Evolutionary conservation across 1,140 invertebrate species (phyloP), one percentile per base, ranked within the genome.

Genomic region (Pachyrhynchus sulphureomaculatus): DNA sequence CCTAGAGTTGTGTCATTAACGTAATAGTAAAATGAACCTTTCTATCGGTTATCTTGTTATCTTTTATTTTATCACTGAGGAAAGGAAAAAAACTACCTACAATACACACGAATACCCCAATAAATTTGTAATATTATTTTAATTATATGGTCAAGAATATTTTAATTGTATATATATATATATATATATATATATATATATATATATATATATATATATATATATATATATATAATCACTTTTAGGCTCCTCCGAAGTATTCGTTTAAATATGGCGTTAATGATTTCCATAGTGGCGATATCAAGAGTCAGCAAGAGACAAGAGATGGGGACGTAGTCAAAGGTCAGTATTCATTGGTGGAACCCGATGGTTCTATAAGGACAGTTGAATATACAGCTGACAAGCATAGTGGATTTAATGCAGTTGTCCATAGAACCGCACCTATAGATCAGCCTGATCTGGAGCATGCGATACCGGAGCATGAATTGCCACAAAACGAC

Each of bases 201-300:
- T n/a, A n/a, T n/a, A n/a, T n/a, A n/a, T n/a, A n/a, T n/a, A n/a
- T n/a, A n/a, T n/a, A n/a, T n/a, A n/a, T n/a, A n/a, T n/a, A n/a
- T n/a, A n/a, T n/a, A n/a, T n/a, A n/a, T n/a, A n/a, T n/a, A n/a
- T n/a, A n/a, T n/a, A n/a, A n/a, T n/a, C n/a, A n/a, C 10, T 49
- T 74, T 60, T 54, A 82, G 79, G 82, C 82, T 9, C 82, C 81
- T 64, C 83, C 83, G 10, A 82, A 84, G 68, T 87, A 87, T 62
- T 79, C 81, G 32, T 87, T 85, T 72, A 78, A 81, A 1, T 87
- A 87, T 68, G 85, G 84, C 32, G 84, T 87, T 10, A 81, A 84
- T 52, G 86, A 87, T 73, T 82, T 83, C 4, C 79, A 82, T 65
- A 85, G 81, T 61, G 84, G 87, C 33, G 84, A 88, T 72, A 81